Evolutionary conservation across 1,140 invertebrate species (phyloP).

Genomic region (Helicoverpa zea): DNA sequence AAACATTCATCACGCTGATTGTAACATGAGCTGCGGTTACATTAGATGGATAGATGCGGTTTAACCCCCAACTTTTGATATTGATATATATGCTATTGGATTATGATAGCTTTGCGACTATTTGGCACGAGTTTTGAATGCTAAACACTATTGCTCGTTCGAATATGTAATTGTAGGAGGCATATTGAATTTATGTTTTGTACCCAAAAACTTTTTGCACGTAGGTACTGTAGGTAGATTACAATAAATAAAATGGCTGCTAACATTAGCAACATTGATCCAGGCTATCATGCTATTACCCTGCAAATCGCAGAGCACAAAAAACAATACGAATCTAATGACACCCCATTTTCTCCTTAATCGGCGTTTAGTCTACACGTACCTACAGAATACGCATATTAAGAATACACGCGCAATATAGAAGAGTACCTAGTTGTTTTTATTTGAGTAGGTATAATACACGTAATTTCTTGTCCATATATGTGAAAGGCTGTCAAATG

Average conservation of each 20-base stretch:
- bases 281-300: not conserved
- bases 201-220: too few species aligned
- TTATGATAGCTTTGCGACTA: not conserved
- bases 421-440: too few species aligned
- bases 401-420: too few species aligned
- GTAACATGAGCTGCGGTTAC: conserved; percentile 27
- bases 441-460: too few species aligned
- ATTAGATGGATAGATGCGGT: conserved; percentile 22
- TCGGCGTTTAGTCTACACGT: conserved; percentile 3
- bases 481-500: too few species aligned
- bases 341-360: conserved; percentile 14
- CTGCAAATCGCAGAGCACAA: not conserved
- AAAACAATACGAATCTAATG: conserved; percentile 31
- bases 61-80: conserved; percentile 11
- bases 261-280: not conserved
- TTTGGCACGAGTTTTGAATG: too few species aligned
- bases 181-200: too few species aligned
- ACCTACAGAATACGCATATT: not conserved
- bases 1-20: conserved; percentile 31
- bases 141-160: too few species aligned
- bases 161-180: too few species aligned
- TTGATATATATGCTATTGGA: not conserved
- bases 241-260: not conserved
- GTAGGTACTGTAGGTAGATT: not conserved
- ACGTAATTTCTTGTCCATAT: too few species aligned